These are phyloP conservation scores for Alsophila aescularia DNA, from an alignment of 2,888 invertebrate species.

Conservation along the genomic window DNA sequence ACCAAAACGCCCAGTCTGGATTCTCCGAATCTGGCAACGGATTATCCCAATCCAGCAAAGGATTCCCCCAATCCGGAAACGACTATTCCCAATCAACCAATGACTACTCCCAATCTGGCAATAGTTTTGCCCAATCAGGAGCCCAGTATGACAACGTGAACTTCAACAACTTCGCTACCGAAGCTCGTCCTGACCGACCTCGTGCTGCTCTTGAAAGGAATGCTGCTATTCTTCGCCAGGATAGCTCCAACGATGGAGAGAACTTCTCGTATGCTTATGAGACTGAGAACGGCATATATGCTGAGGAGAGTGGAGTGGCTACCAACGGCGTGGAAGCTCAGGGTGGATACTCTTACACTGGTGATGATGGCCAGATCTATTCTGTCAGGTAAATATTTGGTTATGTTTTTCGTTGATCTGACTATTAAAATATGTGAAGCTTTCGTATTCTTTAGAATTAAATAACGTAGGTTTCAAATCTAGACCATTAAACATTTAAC, in stretches of 20 bases:
- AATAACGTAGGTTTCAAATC: no score
- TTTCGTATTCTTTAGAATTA: no score
- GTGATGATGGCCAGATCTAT: slow-evolving; percentile 76
- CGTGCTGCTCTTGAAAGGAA: slow-evolving; percentile 69
- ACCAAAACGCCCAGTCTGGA: slow-evolving; percentile 17
- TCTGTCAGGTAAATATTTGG: slow-evolving; percentile 62
- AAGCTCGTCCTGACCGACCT: slow-evolving; percentile 60
- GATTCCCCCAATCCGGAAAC: slow-evolving; percentile 32
- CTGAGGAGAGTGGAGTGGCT: slow-evolving; percentile 73
- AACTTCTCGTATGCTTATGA: slow-evolving; percentile 70
- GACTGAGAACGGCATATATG: slow-evolving; percentile 74
- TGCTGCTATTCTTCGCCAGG: slow-evolving; percentile 71
- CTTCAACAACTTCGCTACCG: slow-evolving; percentile 34
- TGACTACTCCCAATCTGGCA: slow-evolving; percentile 29
- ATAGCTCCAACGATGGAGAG: slow-evolving; percentile 70
- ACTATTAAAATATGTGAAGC: no score
- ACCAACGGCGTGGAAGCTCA: slow-evolving; percentile 74
- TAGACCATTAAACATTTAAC: no score
- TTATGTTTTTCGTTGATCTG: not conserved
- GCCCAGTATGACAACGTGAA: slow-evolving; percentile 41
- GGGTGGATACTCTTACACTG: slow-evolving; percentile 73
- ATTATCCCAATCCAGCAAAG: slow-evolving; percentile 36
- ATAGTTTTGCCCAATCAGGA: slow-evolving; percentile 24
- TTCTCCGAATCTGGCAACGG: slow-evolving; percentile 30
- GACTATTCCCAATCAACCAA: slow-evolving; percentile 35